These are phyloP conservation scores for Bombus consobrinus DNA, from an alignment of 1,140 invertebrate species.

Conservation along the genomic window DNA sequence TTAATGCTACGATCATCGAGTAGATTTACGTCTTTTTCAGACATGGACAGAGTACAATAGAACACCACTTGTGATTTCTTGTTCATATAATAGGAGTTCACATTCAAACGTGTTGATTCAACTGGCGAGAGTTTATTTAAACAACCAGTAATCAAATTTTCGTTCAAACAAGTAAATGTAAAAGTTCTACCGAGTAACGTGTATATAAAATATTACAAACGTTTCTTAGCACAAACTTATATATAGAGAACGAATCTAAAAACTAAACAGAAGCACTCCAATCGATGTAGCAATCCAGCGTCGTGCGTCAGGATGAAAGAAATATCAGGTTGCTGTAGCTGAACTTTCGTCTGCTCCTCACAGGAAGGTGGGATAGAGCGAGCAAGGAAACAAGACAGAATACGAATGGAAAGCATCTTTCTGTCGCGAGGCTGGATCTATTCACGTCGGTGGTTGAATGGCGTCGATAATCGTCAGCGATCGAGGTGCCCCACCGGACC, in stretches of 20 bases:
- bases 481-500: slow-evolving; percentile 66
- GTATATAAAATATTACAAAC: neutral
- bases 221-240: neutral
- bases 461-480: slow-evolving; percentile 76
- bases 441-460: slow-evolving; percentile 72
- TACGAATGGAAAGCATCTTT: slow-evolving; percentile 40
- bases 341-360: slow-evolving; percentile 47
- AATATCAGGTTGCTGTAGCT: slow-evolving; percentile 59
- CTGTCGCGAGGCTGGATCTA: slow-evolving; percentile 62
- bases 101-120: too few relatives aligned
- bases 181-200: neutral
- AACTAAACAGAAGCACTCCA: neutral
- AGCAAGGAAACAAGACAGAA: neutral
- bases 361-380: neutral
- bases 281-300: neutral
- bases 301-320: slow-evolving; percentile 62
- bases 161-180: too few relatives aligned
- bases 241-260: neutral
- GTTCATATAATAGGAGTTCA: too few relatives aligned
- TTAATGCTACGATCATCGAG: neutral
- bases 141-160: too few relatives aligned
- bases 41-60: too few relatives aligned
- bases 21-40: too few relatives aligned
- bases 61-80: too few relatives aligned
- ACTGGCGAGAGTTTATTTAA: too few relatives aligned